Base-by-base conservation (phyloP, 2,113 vertebrate genomes). In the Charadrius vociferus region DNA sequence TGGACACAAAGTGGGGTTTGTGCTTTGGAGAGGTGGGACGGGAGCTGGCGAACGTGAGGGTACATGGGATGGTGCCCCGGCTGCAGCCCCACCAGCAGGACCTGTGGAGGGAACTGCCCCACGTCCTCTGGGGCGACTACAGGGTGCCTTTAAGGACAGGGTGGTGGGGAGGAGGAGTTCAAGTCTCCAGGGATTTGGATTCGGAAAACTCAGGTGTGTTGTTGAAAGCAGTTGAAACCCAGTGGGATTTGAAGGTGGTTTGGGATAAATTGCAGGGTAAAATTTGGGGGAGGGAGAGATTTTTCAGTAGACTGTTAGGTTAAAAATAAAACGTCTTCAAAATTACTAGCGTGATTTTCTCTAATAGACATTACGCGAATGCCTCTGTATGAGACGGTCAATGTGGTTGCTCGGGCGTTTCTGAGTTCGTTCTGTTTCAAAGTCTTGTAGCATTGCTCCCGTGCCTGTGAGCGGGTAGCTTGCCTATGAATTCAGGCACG, bases 71-170 rank as follows among this genome's bases (percentile, higher is more conserved):
- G 2, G 15, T 65, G 52, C 52, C 58, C 41, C 6, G 1, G 39
- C 34, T 11, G 50, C 49, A 7, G 45, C 26, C 55, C 9, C 1
- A 10, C 49, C 49, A 24, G 5, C 7, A 1, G 45, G 17, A 45
- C 17, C 18, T 19, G 45, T 7, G 45, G 45, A 10, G 30, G 30
- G 59, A 59, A 43, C 71, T 41, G 47, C 70, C 24, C 80, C 12
- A 11, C 49, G 23, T 24, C 22, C 12, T 23, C 22, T 12, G 12
- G 22, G 49, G 49, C 6, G 22, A 24, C 49, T 7, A 14, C 39
- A 6, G 0, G 2, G 16, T 27, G 45, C 39, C 50, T 18, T 18
- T 32, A 10, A 4, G 2, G 2, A 7, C 2, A 1, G 55, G 26
- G 21, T 8, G 17, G 6, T 62, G 49, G 4, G 2, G 0, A 11